Evolutionary conservation across 1,140 invertebrate genomes (phyloP), one percentile per base, ranked within the genome.

Genomic region (Hyles vespertilio): DNA sequence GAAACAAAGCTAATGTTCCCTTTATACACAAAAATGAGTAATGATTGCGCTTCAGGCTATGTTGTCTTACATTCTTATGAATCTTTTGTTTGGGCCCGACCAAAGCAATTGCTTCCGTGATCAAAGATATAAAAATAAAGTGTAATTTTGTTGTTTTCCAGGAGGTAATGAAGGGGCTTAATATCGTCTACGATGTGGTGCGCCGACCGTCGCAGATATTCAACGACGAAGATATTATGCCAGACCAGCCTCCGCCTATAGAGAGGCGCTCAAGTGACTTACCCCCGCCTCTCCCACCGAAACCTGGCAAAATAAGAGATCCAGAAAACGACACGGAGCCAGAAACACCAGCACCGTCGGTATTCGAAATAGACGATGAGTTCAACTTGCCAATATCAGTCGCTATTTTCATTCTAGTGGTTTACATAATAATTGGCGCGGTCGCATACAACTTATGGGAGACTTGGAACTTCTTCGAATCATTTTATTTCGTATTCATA

Each of bases 401-500:
- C 1, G 97, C 97, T 0, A 92, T 98, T 0, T 81, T 94, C 3
- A 93, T 98, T 47, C 90, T 98, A 22, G 75, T 97, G 0, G 71
- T 93, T 0, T 98, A 99, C 81, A 96, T 98, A 8, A 92, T 97
- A 50, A 81, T 94, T 46, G 97, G 97, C 2, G 95, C 96, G 0
- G 89, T 92, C 0, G 89, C 95, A 2, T 98, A 97, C 74, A 92
- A 91, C 4, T 76, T 94, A 7, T 95, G 94, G 91, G 95, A 98
- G 71, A 86, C 91, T 0, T 98, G 97, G 97, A 89, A 90, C 1
- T 95, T 96, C 73, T 95, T 98, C 63, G 94, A 96, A 59, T 94
- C 96, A 0, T 97, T 98, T 77, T 98, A 98, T 77, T 98, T 98
- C 74, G 95, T 98, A 8, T 98, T 98, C 78, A 96, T 98, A 66